phyloP scores from a whole-genome alignment of 2,113 vertebrate genomes.

The Psophia crepitans region DNA sequence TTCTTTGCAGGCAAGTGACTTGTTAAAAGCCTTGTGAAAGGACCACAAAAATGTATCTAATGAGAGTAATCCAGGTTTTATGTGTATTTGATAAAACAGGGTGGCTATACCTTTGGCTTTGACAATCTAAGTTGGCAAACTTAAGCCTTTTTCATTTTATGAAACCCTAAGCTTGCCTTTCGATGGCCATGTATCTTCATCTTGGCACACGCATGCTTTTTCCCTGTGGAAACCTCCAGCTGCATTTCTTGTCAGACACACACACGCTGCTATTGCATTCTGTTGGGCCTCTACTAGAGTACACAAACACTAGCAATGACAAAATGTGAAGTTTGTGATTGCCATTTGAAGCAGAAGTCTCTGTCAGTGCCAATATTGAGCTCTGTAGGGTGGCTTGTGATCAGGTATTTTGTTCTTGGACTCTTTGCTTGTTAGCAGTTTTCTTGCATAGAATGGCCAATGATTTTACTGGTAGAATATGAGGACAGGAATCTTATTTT shows the following conservation, averaged over 20 bases:
- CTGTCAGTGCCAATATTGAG: neutral
- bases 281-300: neutral
- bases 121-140: neutral
- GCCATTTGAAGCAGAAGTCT: neutral
- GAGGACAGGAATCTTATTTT: neutral
- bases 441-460: neutral
- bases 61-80: neutral
- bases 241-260: neutral
- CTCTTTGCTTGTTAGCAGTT: neutral
- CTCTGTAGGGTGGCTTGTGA: neutral
- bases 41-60: neutral
- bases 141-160: neutral
- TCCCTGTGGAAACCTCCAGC: neutral
- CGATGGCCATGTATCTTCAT: neutral
- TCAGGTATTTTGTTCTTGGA: neutral
- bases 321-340: neutral
- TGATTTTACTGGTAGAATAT: neutral
- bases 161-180: neutral
- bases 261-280: rapidly evolving
- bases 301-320: neutral
- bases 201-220: neutral
- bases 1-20: neutral
- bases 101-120: neutral
- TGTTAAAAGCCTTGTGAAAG: neutral
- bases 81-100: rapidly evolving